Base-by-base conservation (phyloP, 1,140 invertebrate species). In the Calliopsis andreniformis region DNA sequence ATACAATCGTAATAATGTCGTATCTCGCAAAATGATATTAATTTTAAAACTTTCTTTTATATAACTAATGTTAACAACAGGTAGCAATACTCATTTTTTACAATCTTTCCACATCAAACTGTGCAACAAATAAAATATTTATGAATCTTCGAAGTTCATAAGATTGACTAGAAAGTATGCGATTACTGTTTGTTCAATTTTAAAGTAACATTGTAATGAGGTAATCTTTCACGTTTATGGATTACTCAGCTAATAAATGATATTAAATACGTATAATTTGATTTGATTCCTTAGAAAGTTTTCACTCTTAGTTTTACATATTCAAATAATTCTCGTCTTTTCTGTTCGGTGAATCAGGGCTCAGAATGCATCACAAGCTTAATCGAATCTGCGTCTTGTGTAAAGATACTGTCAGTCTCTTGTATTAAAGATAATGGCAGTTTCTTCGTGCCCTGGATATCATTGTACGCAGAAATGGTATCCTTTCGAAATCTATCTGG, bases 321-420 rank as follows among this genome's bases (percentile, higher is more conserved):
- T 43, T 23, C 28, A 72, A 59, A 55, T 28, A 72, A 77, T 58
- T 39, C 23, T n/a, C 53, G n/a, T 10, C 5, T 66, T 16, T n/a
- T n/a, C n/a, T 35, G 64, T 66, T 35, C n/a, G 16, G n/a, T n/a
- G 18, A 25, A 66, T 56, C 16, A 55, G 55, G 64, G 56, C 14
- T 55, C 23, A 64, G 53, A n/a, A 53, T 14, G 35, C 64, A 0
- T 30, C 35, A 39, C 32, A 35, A 75, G 51, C 67, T 67, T 30
- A 61, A 64, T 62, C 28, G 35, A 70, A 62, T 73, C 25, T 53
- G 61, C 69, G 43, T 45, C 47, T 59, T 66, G 53, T 59, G 32
- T 59, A 79, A 77, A 78, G 63, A 63, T 75, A 83, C 78, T 75
- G 83, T 86, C 85, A 86, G 85, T 86, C 85, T 85, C 84, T 84